A percentile compares a stretch with the other conserved stretches of the same genome.
Conservation (phyloP, 1,140 invertebrate genomes). For the Drosophila pseudoananassae region DNA sequence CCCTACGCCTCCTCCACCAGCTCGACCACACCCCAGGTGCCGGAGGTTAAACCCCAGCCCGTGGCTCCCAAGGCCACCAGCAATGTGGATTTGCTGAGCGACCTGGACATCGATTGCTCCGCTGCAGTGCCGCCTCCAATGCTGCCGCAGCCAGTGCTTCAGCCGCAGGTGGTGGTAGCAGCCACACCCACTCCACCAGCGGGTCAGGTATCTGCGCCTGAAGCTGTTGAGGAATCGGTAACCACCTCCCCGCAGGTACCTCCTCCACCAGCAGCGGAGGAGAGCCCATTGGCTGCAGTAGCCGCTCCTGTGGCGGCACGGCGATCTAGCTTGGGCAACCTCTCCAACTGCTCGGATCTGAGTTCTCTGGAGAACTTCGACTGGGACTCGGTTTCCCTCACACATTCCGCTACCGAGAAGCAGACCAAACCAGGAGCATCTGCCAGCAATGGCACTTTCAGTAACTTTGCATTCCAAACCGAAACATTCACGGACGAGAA, state of each 20-base stretch:
- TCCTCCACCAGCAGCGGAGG: background rate
- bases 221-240: constrained; percentile 3
- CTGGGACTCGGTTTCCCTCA: constrained; percentile 83
- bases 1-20: constrained; percentile 64
- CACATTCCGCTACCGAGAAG: constrained; percentile 83
- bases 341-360: constrained; percentile 78
- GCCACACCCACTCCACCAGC: constrained; percentile 54
- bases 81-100: constrained; percentile 91
- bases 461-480: constrained; percentile 82
- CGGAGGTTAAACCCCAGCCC: constrained; percentile 20
- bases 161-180: constrained; percentile 58
- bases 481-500: constrained; percentile 91
- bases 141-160: constrained; percentile 58
- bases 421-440: constrained; percentile 21
- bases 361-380: constrained; percentile 82
- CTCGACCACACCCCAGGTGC: background rate
- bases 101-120: constrained; percentile 88
- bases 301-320: constrained; percentile 23
- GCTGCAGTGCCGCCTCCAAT: constrained; percentile 59
- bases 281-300: constrained; percentile 22
- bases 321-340: constrained; percentile 69
- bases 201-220: constrained; percentile 37
- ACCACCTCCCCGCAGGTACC: constrained; percentile 8
- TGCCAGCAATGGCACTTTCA: constrained; percentile 31
- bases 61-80: constrained; percentile 68